Conservation (phyloP, 2,888 invertebrate genomes). For the Formica aserva region DNA sequence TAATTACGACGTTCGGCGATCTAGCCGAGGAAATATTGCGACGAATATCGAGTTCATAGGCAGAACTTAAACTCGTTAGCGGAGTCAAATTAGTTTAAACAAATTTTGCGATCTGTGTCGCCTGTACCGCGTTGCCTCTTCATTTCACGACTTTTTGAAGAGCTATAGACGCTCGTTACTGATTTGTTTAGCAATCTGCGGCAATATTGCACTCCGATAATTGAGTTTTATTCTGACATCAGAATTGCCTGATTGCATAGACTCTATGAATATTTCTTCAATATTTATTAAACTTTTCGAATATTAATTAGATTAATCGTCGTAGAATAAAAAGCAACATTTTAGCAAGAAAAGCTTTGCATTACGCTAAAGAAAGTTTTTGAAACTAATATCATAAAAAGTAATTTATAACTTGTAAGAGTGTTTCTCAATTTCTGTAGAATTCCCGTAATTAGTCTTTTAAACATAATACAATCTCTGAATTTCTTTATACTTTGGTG, state of each 20-base stretch:
- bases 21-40: constrained; percentile 37
- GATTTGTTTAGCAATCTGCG: constrained; percentile 47
- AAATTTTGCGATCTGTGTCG: constrained; percentile 28
- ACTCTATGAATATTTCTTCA: constrained; percentile 6
- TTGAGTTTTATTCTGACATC: constrained; percentile 25
- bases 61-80: constrained; percentile 41
- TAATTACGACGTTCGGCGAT: constrained; percentile 62
- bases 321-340: neutral
- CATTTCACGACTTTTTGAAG: constrained; percentile 25
- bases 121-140: neutral
- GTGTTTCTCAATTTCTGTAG: neutral
- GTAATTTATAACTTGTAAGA: constrained; percentile 1
- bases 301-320: constrained; percentile 1
- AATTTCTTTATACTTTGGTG: neutral
- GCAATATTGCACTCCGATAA: constrained; percentile 12
- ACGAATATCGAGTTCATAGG: constrained; percentile 1
- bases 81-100: constrained; percentile 33
- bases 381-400: constrained; percentile 19
- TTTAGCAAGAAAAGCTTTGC: neutral
- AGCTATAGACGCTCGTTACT: constrained; percentile 3
- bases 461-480: neutral
- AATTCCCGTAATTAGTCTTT: neutral
- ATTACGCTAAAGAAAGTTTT: neutral
- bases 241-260: neutral
- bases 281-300: neutral